Percentiles rank a stretch among this genome's conserved stretches.
Conservation (phyloP, 2,113 vertebrate genomes). For the Physeter macrocephalus region DNA sequence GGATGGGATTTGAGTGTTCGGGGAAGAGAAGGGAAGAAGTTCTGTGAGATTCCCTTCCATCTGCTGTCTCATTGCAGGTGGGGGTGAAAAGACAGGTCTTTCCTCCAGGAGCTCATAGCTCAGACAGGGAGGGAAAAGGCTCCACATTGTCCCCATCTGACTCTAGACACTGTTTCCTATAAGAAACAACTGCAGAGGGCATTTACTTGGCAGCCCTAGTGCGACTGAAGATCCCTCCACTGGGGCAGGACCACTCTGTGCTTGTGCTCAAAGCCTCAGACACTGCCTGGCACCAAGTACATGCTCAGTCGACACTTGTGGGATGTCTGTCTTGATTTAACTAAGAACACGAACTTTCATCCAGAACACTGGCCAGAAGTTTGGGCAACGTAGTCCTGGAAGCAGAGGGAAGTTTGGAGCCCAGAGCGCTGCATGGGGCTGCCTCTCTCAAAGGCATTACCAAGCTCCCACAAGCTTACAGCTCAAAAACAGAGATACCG, state of each 20-base stretch:
- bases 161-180: neutral
- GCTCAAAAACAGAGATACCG: neutral
- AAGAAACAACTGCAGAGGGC: neutral
- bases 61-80: neutral
- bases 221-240: neutral
- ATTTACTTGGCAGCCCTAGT: neutral
- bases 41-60: neutral
- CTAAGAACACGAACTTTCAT: neutral
- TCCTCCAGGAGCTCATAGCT: neutral
- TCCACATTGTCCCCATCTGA: neutral
- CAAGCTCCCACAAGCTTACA: neutral
- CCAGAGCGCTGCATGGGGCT: neutral
- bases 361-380: neutral
- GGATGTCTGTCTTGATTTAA: neutral
- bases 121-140: accelerated
- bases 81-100: neutral
- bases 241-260: neutral
- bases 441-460: neutral
- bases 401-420: neutral
- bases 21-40: neutral
- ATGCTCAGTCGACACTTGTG: neutral
- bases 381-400: neutral
- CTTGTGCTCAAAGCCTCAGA: neutral
- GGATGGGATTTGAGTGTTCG: neutral
- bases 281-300: neutral